Conservation (phyloP, 2,888 invertebrate species). For the Eilema depressum region DNA sequence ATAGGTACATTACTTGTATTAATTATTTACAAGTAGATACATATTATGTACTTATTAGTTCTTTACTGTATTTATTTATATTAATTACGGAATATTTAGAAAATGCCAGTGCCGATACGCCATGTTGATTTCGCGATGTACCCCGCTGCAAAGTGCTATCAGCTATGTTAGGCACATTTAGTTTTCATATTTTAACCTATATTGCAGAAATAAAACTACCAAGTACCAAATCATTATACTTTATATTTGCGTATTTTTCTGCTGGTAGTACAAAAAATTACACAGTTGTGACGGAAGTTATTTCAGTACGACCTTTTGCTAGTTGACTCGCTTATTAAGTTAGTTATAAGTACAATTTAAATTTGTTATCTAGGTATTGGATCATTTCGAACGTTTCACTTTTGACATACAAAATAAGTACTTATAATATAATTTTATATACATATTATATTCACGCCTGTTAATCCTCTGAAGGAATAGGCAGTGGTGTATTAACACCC, state of each 20-base stretch:
- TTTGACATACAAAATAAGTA: not conserved
- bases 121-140: too few relatives aligned
- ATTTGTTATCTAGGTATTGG: too few relatives aligned
- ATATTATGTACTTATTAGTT: too few relatives aligned
- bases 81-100: not conserved
- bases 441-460: too few relatives aligned
- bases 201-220: not conserved
- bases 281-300: not conserved
- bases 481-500: too few relatives aligned
- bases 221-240: not conserved
- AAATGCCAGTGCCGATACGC: not conserved
- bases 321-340: not conserved
- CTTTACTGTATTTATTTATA: not conserved
- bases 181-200: not conserved
- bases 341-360: too few relatives aligned
- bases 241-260: not conserved
- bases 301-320: not conserved
- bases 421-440: not conserved
- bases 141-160: not conserved
- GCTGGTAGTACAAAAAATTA: not conserved
- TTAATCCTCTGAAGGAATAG: too few relatives aligned
- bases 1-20: too few relatives aligned
- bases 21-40: too few relatives aligned
- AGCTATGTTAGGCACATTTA: not conserved
- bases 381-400: not conserved